Evolutionary conservation across 2,113 vertebrate species (phyloP).

Genomic region (Danio rerio): GRCz12tu NC_133189.1:27544001-27544500

Average conservation of each 20-base stretch:
- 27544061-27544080: not conserved
- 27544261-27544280: not conserved
- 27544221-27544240: slow-evolving; percentile 69
- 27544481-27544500: slow-evolving; percentile 57
- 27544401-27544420: not conserved
- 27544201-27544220: slow-evolving; percentile 41
- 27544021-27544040: not conserved
- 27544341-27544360: not conserved
- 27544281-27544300: not conserved
- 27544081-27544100: slow-evolving; percentile 2
- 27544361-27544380: too few species aligned
- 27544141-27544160: slow-evolving; percentile 59
- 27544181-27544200: slow-evolving; percentile 47
- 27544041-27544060: not conserved
- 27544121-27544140: slow-evolving; percentile 35
- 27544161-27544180: slow-evolving; percentile 51
- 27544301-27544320: not conserved
- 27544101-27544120: slow-evolving; percentile 43
- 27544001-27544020: not conserved
- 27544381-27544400: too few species aligned
- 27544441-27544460: slow-evolving; percentile 28
- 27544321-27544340: not conserved
- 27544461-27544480: slow-evolving; percentile 46
- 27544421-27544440: not conserved
- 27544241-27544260: slow-evolving; percentile 64